Evolutionary conservation across 2,113 vertebrate genomes (phyloP), one percentile per base, ranked within the genome.

Genomic region (Riparia riparia): DNA sequence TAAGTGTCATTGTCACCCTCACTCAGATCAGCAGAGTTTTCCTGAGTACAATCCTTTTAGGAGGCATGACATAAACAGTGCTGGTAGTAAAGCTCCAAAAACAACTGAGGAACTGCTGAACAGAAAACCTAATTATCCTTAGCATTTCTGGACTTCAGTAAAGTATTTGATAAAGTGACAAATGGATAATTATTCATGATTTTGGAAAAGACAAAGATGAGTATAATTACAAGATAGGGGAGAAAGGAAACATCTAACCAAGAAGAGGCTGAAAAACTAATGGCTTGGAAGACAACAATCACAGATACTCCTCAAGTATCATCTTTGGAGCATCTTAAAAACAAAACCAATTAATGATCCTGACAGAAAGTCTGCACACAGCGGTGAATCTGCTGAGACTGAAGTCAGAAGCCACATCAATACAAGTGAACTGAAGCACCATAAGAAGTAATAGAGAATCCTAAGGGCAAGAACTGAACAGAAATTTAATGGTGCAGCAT

Each of bases 341-440:
- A 83, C 1, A 2, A 60, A 51, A 76, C 2, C 68, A 61, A 47
- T 79, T 64, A 3, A 80, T 19, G 76, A 79, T 83, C 25, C 66
- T 77, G 76, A 76, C 45, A 86, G 12, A 4, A 86, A 77, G 37
- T 22, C 49, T 79, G 71, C 72, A 31, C 26, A 4, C 1, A 19
- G 71, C 20, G 45, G 81, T 20, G 47, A 86, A 73, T 50, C 58
- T 56, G 61, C 70, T 34, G 80, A 45, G 72, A 78, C 37, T 13
- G 6, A 74, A 93, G 86, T 20, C 63, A 78, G 85, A 87, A 87
- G 78, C 37, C 90, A 37, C 7, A 3, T 79, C 86, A 80, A 24
- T 28, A 31, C 41, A 17, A 25, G 26, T 3, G 53, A 90, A 49
- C 0, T 82, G 82, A 37, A 82, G 70, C 10, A 64, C 39, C 85